Evolutionary conservation across 1,140 invertebrate genomes (phyloP).

Genomic region (Apolygus lucorum): DNA sequence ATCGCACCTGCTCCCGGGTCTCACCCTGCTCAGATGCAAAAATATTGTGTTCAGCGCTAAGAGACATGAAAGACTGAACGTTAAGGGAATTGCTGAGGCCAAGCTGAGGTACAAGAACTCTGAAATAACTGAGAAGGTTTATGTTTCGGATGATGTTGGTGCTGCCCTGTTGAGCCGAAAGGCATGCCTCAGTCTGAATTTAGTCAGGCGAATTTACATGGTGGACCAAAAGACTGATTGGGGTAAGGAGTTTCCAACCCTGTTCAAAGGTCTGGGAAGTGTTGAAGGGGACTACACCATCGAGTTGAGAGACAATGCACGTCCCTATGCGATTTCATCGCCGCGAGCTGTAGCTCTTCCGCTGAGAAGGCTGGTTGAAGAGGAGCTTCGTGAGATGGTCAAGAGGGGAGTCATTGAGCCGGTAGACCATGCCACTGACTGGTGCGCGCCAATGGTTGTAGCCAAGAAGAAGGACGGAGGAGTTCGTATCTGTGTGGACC

Average conservation of each 20-base stretch:
- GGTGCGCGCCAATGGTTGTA: conserved; percentile 31
- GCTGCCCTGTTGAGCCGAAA: background rate
- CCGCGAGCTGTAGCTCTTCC: background rate
- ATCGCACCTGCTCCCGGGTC: background rate
- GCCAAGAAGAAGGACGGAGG: background rate
- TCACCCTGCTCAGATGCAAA: background rate
- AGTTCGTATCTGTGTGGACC: conserved; percentile 36
- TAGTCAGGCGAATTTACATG: background rate
- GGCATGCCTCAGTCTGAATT: background rate
- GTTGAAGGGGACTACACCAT: background rate
- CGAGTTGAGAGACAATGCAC: background rate
- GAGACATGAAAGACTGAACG: too few species aligned
- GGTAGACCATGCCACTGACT: conserved; percentile 37
- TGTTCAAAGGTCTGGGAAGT: background rate
- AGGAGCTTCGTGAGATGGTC: conserved; percentile 34
- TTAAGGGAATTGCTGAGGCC: too few species aligned
- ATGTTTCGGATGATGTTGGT: background rate
- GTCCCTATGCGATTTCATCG: too few species aligned
- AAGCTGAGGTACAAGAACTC: too few species aligned
- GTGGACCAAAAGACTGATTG: background rate
- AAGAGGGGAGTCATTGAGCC: conserved; percentile 29
- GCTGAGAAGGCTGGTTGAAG: conserved; percentile 14
- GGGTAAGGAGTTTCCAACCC: background rate
- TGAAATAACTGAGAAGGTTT: background rate
- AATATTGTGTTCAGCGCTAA: too few species aligned